Percentiles rank a stretch among this genome's conserved stretches.
Conservation (phyloP, 2,888 invertebrate species). For the Melitaea athalia region DNA sequence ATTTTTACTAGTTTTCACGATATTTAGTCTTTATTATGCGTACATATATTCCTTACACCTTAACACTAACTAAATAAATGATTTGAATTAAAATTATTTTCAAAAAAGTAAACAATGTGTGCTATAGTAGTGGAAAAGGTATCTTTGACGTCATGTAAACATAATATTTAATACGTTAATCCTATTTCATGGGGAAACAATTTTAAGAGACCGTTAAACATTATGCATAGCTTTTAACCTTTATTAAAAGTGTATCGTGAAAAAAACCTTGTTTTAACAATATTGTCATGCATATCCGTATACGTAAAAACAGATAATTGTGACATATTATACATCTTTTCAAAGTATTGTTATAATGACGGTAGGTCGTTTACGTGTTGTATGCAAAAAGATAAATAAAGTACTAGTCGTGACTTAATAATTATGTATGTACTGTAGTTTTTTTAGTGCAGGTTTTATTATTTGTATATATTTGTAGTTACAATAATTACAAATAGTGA, state of each 20-base stretch:
- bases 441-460: not conserved
- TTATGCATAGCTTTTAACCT: constrained; percentile 37
- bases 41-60: no score
- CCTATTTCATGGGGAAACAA: constrained; percentile 17
- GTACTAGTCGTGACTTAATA: constrained; percentile 3
- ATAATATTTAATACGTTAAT: not conserved
- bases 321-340: constrained; percentile 29
- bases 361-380: not conserved
- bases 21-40: no score
- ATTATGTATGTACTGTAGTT: not conserved
- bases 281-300: constrained; percentile 46
- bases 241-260: constrained; percentile 36
- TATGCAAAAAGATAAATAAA: constrained; percentile 1
- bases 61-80: no score
- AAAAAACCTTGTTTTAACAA: constrained; percentile 43
- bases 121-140: no score
- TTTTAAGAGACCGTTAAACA: constrained; percentile 21
- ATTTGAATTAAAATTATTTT: no score
- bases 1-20: no score
- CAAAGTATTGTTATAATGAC: constrained; percentile 5
- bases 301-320: constrained; percentile 46
- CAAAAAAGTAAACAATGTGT: no score
- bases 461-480: not conserved
- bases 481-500: not conserved
- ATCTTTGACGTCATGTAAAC: constrained; percentile 16